Evolutionary conservation across 2,113 vertebrate genomes (phyloP).

Genomic region (Tupaia tana): DNA sequence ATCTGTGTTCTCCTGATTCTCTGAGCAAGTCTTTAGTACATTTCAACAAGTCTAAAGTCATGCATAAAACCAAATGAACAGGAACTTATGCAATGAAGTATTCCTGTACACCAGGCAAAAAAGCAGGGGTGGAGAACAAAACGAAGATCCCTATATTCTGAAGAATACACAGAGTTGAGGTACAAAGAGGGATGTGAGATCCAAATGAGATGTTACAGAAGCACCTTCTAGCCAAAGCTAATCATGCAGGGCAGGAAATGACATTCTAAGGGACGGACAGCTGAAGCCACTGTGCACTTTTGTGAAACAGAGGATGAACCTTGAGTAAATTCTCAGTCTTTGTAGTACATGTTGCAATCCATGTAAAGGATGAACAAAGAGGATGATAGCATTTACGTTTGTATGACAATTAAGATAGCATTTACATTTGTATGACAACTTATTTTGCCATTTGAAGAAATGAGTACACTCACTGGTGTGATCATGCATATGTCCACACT

Average conservation of each 20-base stretch:
- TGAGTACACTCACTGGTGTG: constrained; percentile 14
- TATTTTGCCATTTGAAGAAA: constrained; percentile 67
- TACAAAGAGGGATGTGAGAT: constrained; percentile 66
- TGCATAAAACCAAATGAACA: constrained; percentile 68
- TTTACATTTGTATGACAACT: constrained; percentile 38
- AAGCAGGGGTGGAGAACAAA: constrained; percentile 51
- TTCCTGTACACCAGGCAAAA: background rate
- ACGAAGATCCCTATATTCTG: constrained; percentile 45
- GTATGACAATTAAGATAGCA: constrained; percentile 51
- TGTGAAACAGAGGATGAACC: constrained; percentile 69
- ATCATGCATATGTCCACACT: background rate
- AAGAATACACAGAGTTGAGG: constrained; percentile 56
- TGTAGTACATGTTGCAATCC: constrained; percentile 34
- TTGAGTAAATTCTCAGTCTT: constrained; percentile 51
- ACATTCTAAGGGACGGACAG: constrained; percentile 50
- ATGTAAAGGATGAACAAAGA: constrained; percentile 63
- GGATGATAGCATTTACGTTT: constrained; percentile 33
- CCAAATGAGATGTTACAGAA: constrained; percentile 63
- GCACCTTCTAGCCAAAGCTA: constrained; percentile 53
- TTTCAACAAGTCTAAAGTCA: constrained; percentile 62
- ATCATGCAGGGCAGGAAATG: constrained; percentile 49
- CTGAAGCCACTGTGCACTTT: constrained; percentile 54
- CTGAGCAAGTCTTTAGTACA: constrained; percentile 48
- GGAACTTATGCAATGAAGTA: constrained; percentile 56
- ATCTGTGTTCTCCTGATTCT: background rate